Evolutionary conservation across 1,140 invertebrate species (phyloP), one percentile per base, ranked within the genome.

Genomic region (Ceratina australensis): DNA sequence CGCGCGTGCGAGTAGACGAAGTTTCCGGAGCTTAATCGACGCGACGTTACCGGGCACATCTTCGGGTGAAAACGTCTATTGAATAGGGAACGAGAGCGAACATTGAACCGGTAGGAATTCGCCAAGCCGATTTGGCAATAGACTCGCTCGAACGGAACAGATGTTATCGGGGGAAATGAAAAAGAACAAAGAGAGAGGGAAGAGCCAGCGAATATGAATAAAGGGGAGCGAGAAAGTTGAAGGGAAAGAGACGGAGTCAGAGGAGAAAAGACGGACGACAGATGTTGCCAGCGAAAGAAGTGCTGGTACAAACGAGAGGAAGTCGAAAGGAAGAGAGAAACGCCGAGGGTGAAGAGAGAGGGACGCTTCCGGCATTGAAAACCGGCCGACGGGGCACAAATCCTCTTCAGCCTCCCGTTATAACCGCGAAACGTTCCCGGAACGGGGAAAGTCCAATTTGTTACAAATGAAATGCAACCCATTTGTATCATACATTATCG

Each of bases 391-490:
- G 78, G 80, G 79, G 80, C 82, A 85, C 79, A 72, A 82, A 88
- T 88, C 87, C 87, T 89, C 88, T 88, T 81, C 87, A 87, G 82
- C 80, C 83, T 87, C 86, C 87, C 81, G 79, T 79, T 76, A 78
- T 86, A 88, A 88, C 86, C 84, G 82, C 86, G 74, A 72, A 86
- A 81, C 84, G 81, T 83, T 89, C 86, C 81, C 86, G 87, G 85
- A 82, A 89, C 87, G 87, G 87, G 88, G 87, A 89, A 88, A 88
- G 80, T 84, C 83, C 83, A 89, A 87, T 88, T 87, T 87, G 87
- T 88, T 87, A 86, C 87, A 82, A 82, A 86, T 79, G 33, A 42
- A 42, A 42, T 42, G 0, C 33, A 10, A 42, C 33, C 33, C 33
- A 42, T 42, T 42, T 42, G 33, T 10, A 42, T 42, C 33, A 10